Evolutionary conservation across 2,888 invertebrate species (phyloP), one percentile per base, ranked within the genome.

Genomic region (Trichopria drosophilae): DNA sequence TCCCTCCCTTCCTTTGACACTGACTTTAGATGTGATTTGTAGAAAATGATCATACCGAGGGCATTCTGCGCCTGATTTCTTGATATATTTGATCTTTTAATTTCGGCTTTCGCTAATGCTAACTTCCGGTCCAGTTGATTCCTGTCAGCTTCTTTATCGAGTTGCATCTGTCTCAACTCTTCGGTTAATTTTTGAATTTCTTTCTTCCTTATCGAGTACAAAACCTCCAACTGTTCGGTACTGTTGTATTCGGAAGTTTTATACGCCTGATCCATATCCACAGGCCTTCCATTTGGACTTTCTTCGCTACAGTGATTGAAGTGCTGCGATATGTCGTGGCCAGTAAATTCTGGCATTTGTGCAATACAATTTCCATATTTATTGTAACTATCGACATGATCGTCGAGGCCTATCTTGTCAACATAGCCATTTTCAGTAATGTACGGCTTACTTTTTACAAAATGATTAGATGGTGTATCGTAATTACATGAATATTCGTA

Each of bases 11-110:
- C n/a, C n/a, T n/a, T n/a, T n/a, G n/a, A n/a, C n/a, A n/a, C n/a
- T n/a, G n/a, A n/a, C n/a, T n/a, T n/a, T n/a, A n/a, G n/a, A n/a
- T n/a, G n/a, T n/a, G n/a, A n/a, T n/a, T n/a, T n/a, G n/a, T n/a
- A n/a, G n/a, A n/a, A n/a, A n/a, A n/a, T 9, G 37, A 35, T 29
- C 59, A 62, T 76, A 82, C 82, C 85, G 56, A 86, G 78, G 57
- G 84, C 76, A 61, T 84, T 82, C 69, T 85, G 84, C n/a, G 82
- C 79, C 64, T 85, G 81, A 61, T 81, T 80, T 52, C 81, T 73
- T 0, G 81, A 82, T 7, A 82, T 69, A 50, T 82, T 78, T 0
- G 81, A 80, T 48, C 82, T 80, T 53, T 84, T 83, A 31, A 80
- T 76, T 61, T 86, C 85, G 16, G 81, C 82, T 58, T 84, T 78